Percentiles rank a stretch among this genome's conserved stretches.
Conservation (phyloP, 2,113 vertebrate species). For the Nipponia nippon region DNA sequence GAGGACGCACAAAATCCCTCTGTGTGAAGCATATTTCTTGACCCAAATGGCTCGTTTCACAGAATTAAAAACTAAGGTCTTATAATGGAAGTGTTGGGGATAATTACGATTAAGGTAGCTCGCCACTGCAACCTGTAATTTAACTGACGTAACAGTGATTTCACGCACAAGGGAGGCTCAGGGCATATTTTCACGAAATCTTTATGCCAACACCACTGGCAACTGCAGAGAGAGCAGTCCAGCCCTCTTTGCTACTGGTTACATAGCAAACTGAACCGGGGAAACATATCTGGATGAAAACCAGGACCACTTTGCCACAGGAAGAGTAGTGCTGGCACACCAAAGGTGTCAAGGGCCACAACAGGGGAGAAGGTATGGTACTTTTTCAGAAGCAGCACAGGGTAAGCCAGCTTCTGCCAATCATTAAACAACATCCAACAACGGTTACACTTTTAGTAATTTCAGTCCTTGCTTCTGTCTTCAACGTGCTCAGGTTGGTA, state of each 20-base stretch:
- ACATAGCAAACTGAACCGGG: neutral
- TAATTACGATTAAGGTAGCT: neutral
- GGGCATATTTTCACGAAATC: neutral
- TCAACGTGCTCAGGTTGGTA: neutral
- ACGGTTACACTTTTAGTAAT: neutral
- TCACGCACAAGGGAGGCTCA: neutral
- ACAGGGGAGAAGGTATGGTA: rapidly evolving
- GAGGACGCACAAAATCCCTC: neutral
- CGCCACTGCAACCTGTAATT: neutral
- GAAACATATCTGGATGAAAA: neutral
- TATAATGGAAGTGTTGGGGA: neutral
- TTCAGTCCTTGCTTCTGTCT: neutral
- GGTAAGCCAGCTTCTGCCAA: neutral
- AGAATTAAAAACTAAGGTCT: neutral
- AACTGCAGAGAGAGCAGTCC: neutral
- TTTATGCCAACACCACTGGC: neutral
- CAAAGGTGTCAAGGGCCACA: neutral
- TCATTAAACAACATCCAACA: neutral
- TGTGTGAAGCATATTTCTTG: neutral
- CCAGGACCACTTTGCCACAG: neutral
- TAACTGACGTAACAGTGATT: neutral
- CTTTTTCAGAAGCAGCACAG: neutral
- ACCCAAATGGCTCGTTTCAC: neutral
- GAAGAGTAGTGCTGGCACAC: neutral
- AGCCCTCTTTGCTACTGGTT: neutral